Percentiles rank a stretch among this genome's conserved stretches.
Conservation (phyloP, 1,140 invertebrate genomes). For the Drosophila pachea region DNA sequence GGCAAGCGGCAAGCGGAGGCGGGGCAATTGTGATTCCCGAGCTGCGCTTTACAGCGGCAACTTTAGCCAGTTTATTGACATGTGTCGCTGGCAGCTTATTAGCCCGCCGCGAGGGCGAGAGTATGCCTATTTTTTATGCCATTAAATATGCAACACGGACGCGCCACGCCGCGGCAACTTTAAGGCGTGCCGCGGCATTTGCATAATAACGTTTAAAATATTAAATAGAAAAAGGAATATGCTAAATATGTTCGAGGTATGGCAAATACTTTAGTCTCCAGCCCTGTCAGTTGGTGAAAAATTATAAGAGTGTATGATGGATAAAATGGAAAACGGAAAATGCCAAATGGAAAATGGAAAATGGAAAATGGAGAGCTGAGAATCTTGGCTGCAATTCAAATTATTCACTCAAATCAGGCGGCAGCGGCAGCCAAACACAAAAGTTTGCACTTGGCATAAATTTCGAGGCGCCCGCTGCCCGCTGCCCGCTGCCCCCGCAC, state of each 20-base stretch:
- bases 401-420: constrained; percentile 74
- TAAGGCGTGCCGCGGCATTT: constrained; percentile 49
- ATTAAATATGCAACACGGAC: constrained; percentile 58
- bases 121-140: constrained; percentile 12
- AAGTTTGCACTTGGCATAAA: constrained; percentile 76
- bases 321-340: constrained; percentile 47
- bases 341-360: constrained; percentile 30
- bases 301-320: constrained; percentile 46
- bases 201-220: constrained; percentile 50
- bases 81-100: constrained; percentile 59
- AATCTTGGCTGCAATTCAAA: constrained; percentile 67
- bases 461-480: constrained; percentile 25
- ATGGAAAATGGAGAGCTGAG: constrained; percentile 34
- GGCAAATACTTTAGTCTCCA: constrained; percentile 15
- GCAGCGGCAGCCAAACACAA: constrained; percentile 65
- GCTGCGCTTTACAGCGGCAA: constrained; percentile 24
- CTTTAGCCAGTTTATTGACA: constrained; percentile 62
- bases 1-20: background rate
- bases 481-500: constrained; percentile 10
- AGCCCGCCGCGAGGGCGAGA: constrained; percentile 6
- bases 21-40: background rate
- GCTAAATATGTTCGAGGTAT: constrained; percentile 13
- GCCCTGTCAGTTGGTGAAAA: constrained; percentile 52
- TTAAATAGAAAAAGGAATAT: constrained; percentile 2
- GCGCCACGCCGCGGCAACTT: constrained; percentile 30